A percentile compares a stretch with the other conserved stretches of the same genome.
Conservation (phyloP, 1,140 invertebrate genomes). For the Drosophila pruinosa region DNA sequence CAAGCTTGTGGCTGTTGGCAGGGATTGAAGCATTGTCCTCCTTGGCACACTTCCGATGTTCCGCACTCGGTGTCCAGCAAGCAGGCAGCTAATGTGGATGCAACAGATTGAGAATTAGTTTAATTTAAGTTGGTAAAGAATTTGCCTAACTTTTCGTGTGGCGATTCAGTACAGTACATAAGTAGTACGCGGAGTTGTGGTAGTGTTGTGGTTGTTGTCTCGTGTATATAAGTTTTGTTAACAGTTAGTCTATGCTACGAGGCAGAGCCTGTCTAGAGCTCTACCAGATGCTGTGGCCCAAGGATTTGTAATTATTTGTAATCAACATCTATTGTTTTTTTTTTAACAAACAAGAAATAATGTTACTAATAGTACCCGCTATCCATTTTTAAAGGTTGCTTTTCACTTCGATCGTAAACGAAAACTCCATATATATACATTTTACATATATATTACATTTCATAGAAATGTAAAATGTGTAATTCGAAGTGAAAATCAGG, state of each 20-base stretch:
- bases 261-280: conserved; percentile 40
- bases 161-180: conserved; percentile 35
- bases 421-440: no score
- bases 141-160: conserved; percentile 16
- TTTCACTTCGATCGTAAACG: no score
- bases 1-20: conserved; percentile 90
- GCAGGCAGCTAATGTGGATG: conserved; percentile 87
- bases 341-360: no score
- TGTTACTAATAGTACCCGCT: no score
- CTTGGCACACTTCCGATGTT: conserved; percentile 89
- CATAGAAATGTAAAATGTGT: no score
- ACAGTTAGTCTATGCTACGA: conserved; percentile 57
- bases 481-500: no score
- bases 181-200: conserved; percentile 28
- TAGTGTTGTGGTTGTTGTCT: conserved; percentile 15
- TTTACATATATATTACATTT: no score
- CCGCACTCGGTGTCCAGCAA: conserved; percentile 91
- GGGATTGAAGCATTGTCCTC: conserved; percentile 93
- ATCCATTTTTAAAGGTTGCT: no score
- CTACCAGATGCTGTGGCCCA: not conserved
- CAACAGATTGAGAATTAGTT: conserved; percentile 23
- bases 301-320: no score
- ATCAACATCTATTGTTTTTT: no score
- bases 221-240: conserved; percentile 33
- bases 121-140: not conserved